A percentile compares a stretch with the other conserved stretches of the same genome.
phyloP scores from a whole-genome alignment of 1,140 invertebrate species.

The Trachymyrmex cornetzi region DNA sequence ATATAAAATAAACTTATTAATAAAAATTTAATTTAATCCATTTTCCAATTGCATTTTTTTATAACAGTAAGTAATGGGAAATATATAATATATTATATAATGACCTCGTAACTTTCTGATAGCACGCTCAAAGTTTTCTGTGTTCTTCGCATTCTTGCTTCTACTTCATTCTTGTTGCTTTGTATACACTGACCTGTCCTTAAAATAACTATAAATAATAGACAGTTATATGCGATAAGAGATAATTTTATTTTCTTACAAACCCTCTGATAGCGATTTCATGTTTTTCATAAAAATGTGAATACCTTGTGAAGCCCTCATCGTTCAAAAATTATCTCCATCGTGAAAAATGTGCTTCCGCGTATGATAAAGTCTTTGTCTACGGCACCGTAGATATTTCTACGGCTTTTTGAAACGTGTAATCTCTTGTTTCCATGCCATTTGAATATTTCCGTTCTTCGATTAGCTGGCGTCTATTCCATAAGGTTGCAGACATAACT shows the following conservation, averaged over 20 bases:
- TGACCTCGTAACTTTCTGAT: slow-evolving; percentile 18
- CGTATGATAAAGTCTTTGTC: not conserved
- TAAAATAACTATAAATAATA: not conserved
- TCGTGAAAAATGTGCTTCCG: not conserved
- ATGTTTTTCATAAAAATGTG: not conserved
- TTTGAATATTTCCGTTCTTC: not conserved
- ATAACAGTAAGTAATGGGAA: not conserved
- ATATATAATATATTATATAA: not conserved
- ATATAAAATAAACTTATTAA: not conserved
- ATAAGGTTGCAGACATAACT: not conserved
- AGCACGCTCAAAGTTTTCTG: not conserved
- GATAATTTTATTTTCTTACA: not conserved
- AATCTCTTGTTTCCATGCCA: slow-evolving; percentile 8
- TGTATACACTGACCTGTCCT: not conserved
- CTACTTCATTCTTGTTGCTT: not conserved
- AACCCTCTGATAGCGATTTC: not conserved
- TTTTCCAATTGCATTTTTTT: not conserved
- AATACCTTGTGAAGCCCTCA: not conserved
- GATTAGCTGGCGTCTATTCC: not conserved
- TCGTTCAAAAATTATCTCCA: not conserved
- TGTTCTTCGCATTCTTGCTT: not conserved
- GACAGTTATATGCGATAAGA: not conserved
- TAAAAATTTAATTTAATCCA: not conserved
- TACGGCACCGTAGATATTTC: not conserved
- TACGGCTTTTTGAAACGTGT: not conserved